phyloP scores from a whole-genome alignment of 1,140 invertebrate genomes.

The Aporrectodea caliginosa region DNA sequence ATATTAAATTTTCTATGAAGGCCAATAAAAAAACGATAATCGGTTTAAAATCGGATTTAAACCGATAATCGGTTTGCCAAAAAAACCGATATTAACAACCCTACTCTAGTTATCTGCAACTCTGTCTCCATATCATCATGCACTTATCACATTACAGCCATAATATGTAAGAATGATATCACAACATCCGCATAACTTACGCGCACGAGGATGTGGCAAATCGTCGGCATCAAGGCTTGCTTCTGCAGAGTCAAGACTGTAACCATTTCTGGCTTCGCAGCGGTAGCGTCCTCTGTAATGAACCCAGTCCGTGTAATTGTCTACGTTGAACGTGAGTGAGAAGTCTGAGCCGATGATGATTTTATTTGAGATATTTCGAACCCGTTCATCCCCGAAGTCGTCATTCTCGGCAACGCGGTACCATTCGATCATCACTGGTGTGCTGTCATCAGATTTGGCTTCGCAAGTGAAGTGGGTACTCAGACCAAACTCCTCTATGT shows the following conservation, averaged over 20 bases:
- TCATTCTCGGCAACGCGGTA: background rate
- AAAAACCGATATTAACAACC: too few relatives aligned
- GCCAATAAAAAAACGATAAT: too few relatives aligned
- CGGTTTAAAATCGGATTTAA: too few relatives aligned
- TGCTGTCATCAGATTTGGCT: conserved; percentile 28
- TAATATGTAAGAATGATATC: too few relatives aligned
- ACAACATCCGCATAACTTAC: too few relatives aligned
- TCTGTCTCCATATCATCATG: too few relatives aligned
- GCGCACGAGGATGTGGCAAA: background rate
- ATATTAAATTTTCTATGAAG: too few relatives aligned
- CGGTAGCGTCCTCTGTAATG: background rate
- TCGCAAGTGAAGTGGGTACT: conserved; percentile 17
- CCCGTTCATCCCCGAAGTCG: background rate
- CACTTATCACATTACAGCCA: too few relatives aligned
- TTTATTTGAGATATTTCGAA: background rate
- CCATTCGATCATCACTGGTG: conserved; percentile 13
- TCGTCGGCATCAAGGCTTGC: background rate
- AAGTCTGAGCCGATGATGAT: background rate
- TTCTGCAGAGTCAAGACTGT: background rate
- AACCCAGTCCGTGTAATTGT: background rate
- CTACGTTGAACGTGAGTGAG: background rate
- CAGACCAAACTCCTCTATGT: background rate
- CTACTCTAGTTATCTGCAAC: too few relatives aligned
- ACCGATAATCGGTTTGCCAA: too few relatives aligned
- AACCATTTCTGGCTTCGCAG: background rate